Evolutionary conservation across 2,113 vertebrate genomes (phyloP).

Genomic region (Collichthys lucidus): DNA sequence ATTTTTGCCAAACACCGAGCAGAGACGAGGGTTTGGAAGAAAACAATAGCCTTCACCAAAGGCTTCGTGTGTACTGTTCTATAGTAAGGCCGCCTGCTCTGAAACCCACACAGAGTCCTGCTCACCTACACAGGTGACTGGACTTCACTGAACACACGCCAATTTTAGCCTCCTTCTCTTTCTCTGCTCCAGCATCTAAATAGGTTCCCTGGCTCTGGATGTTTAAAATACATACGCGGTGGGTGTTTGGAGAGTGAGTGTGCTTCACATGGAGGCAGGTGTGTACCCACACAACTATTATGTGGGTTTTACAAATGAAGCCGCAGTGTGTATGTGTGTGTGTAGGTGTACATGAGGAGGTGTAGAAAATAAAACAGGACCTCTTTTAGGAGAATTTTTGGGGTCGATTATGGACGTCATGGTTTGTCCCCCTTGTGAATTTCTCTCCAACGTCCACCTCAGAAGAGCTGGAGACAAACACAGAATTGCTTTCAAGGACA

Average conservation of each 20-base stretch:
- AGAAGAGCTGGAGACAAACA: slow-evolving; percentile 17
- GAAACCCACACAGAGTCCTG: slow-evolving; percentile 65
- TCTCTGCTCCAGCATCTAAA: slow-evolving; percentile 59
- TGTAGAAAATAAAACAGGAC: slow-evolving; percentile 14
- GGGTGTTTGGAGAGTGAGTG: slow-evolving; percentile 60
- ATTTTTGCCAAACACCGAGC: slow-evolving; percentile 58
- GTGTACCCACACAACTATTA: slow-evolving; percentile 19
- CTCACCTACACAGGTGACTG: slow-evolving; percentile 79
- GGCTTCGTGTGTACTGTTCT: slow-evolving; percentile 41
- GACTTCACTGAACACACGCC: slow-evolving; percentile 67
- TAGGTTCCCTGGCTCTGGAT: slow-evolving; percentile 48
- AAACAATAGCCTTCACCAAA: slow-evolving; percentile 56
- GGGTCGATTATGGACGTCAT: not conserved
- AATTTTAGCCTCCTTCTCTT: slow-evolving; percentile 68
- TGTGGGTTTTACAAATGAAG: slow-evolving; percentile 43
- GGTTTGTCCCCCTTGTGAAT: slow-evolving; percentile 9
- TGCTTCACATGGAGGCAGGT: slow-evolving; percentile 54
- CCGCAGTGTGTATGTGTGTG: slow-evolving; percentile 25
- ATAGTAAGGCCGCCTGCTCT: slow-evolving; percentile 58
- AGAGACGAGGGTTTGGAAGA: slow-evolving; percentile 22
- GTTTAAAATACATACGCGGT: slow-evolving; percentile 68
- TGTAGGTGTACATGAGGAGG: slow-evolving; percentile 42
- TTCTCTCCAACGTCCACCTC: not conserved
- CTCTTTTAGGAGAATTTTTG: not conserved
- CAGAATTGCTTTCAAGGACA: slow-evolving; percentile 26